phyloP scores from a whole-genome alignment of 2,888 invertebrate species.

The Uropetala carovei region DNA sequence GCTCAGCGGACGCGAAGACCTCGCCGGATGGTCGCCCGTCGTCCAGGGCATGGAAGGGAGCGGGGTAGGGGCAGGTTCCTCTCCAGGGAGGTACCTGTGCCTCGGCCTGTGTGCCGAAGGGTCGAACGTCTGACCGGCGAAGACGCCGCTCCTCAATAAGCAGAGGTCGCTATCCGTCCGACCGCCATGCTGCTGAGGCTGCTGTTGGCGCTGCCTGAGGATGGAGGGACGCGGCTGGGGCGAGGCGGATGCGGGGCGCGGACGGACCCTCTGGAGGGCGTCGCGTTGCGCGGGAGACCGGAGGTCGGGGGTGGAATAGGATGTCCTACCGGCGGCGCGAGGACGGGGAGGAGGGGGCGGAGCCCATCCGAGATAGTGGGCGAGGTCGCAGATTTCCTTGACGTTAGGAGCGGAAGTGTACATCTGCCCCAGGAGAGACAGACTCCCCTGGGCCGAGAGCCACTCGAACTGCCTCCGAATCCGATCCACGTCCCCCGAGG shows the following conservation, averaged over 20 bases:
- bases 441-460: conserved; percentile 73
- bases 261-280: conserved; percentile 65
- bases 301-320: conserved; percentile 78
- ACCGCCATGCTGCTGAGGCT: conserved; percentile 16
- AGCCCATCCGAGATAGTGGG: conserved; percentile 52
- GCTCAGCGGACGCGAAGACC: conserved; percentile 68
- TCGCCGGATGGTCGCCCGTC: conserved; percentile 70
- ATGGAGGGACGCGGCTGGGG: conserved; percentile 75
- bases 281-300: conserved; percentile 74
- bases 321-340: conserved; percentile 72
- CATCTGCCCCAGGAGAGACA: conserved; percentile 85
- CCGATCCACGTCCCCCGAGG: conserved; percentile 82
- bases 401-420: conserved; percentile 89
- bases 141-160: conserved; percentile 71
- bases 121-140: conserved; percentile 84
- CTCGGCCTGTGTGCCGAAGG: conserved; percentile 86
- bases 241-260: conserved; percentile 75
- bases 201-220: conserved; percentile 71
- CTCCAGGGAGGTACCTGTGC: conserved; percentile 85
- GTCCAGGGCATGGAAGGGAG: conserved; percentile 76
- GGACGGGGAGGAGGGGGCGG: conserved; percentile 63
- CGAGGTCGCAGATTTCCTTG: conserved; percentile 78
- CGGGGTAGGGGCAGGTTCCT: conserved; percentile 75
- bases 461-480: conserved; percentile 84
- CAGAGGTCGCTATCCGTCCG: conserved; percentile 68